These are phyloP conservation scores for Eclectus roratus DNA, from an alignment of 2,113 vertebrate species.

Conservation along the genomic window DNA sequence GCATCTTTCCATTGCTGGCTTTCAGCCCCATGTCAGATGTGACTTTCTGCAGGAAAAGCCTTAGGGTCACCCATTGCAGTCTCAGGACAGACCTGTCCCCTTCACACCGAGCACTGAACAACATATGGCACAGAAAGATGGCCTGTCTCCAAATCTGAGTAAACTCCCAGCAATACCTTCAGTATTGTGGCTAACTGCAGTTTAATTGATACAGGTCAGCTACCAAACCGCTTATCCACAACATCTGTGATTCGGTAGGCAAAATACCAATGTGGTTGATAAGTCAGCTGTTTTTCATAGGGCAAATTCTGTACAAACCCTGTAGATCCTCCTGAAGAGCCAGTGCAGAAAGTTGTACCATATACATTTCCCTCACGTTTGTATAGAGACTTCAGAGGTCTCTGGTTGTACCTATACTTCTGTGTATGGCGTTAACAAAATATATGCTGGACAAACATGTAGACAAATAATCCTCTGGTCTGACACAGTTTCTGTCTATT, in stretches of 20 bases:
- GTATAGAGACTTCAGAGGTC: neutral
- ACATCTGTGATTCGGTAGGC: neutral
- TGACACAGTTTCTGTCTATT: neutral
- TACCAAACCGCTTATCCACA: accelerated
- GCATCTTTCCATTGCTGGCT: neutral
- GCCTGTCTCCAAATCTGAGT: neutral
- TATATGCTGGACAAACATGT: neutral
- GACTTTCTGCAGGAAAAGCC: neutral
- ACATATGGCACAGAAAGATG: neutral
- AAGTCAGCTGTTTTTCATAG: neutral
- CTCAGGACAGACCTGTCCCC: neutral
- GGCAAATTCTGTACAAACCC: neutral
- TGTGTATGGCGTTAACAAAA: neutral
- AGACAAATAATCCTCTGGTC: neutral
- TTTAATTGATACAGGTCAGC: neutral
- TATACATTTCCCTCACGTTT: neutral
- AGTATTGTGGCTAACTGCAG: neutral
- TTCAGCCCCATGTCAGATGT: neutral
- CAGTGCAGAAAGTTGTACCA: neutral
- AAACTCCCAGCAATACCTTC: neutral
- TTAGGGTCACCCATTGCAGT: neutral
- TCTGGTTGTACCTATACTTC: neutral
- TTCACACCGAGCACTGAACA: neutral
- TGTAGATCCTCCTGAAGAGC: neutral
- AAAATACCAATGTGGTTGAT: neutral